These are phyloP conservation scores for Bruchidius siliquastri DNA, from an alignment of 2,888 invertebrate genomes.

Conservation along the genomic window DNA sequence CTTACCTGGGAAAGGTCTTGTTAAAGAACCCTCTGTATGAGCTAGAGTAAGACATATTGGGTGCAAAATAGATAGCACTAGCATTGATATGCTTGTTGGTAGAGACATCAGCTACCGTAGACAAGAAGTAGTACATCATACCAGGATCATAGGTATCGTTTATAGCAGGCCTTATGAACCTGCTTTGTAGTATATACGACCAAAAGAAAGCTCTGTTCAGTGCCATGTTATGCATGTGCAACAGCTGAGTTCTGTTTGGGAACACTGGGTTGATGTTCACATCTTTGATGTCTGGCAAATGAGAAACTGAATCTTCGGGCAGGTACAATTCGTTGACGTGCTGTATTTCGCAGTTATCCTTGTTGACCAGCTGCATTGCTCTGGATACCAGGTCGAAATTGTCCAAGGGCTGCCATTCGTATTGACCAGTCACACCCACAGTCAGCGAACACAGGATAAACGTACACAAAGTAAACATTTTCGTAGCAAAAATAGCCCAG, in stretches of 20 bases:
- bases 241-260: conserved; percentile 86
- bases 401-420: conserved; percentile 89
- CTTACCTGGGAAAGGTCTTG: conserved; percentile 71
- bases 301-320: conserved; percentile 80
- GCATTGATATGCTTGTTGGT: conserved; percentile 89
- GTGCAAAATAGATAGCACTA: conserved; percentile 89
- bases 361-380: conserved; percentile 75
- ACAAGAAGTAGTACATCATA: conserved; percentile 96
- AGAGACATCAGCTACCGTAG: conserved; percentile 91
- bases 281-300: conserved; percentile 88
- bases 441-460: conserved; percentile 18
- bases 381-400: conserved; percentile 83
- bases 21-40: conserved; percentile 95
- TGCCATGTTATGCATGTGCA: conserved; percentile 96
- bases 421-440: conserved; percentile 66
- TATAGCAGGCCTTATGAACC: conserved; percentile 84
- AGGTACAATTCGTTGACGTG: conserved; percentile 79
- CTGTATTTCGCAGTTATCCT: conserved; percentile 86
- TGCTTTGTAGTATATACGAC: conserved; percentile 87
- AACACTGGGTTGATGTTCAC: conserved; percentile 91
- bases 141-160: conserved; percentile 95
- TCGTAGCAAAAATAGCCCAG: neutral
- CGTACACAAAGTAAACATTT: neutral
- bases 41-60: conserved; percentile 89
- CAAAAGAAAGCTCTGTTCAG: conserved; percentile 92